Percentiles rank a stretch among this genome's conserved stretches.
phyloP scores from a whole-genome alignment of 2,888 invertebrate species.

The Drosophila histrio region DNA sequence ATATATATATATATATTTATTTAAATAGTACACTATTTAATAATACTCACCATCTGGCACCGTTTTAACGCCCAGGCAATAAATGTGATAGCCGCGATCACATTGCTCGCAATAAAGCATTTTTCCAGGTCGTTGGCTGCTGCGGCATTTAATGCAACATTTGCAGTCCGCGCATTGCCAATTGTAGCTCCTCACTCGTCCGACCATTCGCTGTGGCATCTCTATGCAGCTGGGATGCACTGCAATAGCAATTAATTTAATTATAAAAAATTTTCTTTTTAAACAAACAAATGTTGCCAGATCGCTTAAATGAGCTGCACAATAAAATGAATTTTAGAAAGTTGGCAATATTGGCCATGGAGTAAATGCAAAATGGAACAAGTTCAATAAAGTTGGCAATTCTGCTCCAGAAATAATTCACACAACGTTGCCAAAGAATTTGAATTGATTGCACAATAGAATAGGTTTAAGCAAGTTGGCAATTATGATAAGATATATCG shows the following conservation, averaged over 20 bases:
- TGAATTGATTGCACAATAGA: too few relatives aligned
- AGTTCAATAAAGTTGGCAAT: background rate
- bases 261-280: background rate
- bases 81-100: conserved; percentile 96
- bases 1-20: background rate
- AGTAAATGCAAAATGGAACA: background rate
- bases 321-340: background rate
- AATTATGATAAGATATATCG: too few relatives aligned
- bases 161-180: conserved; percentile 98
- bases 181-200: conserved; percentile 92
- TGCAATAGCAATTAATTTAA: conserved; percentile 76
- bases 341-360: background rate
- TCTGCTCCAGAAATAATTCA: background rate
- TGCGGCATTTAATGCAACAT: conserved; percentile 92
- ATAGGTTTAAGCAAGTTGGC: too few relatives aligned
- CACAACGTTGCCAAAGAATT: too few relatives aligned
- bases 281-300: background rate
- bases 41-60: conserved; percentile 89
- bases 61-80: conserved; percentile 92
- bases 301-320: too few relatives aligned
- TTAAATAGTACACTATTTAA: too few relatives aligned
- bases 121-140: conserved; percentile 93
- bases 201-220: conserved; percentile 92
- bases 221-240: conserved; percentile 95
- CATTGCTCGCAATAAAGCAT: conserved; percentile 98